These are phyloP conservation scores for Cephalophus harveyi DNA, from an alignment of 2,113 vertebrate species.

Conservation along the genomic window DNA sequence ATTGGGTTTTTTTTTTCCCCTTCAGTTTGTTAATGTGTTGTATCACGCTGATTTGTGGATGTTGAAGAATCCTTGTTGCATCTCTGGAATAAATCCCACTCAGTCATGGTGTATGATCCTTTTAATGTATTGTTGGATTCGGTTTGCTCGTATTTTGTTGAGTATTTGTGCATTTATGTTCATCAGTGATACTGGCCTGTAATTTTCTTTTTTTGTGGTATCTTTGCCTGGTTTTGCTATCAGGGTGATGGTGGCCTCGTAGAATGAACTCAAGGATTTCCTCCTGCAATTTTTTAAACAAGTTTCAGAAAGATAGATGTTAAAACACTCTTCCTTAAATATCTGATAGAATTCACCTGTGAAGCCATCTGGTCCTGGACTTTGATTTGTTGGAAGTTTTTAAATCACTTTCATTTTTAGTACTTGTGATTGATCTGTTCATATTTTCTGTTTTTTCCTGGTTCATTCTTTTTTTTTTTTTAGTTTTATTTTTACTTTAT, in stretches of 20 bases:
- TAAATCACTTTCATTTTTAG: not conserved
- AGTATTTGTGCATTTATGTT: not conserved
- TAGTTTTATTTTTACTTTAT: too few relatives aligned
- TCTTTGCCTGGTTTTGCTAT: not conserved
- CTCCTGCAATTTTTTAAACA: not conserved
- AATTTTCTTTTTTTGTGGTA: not conserved
- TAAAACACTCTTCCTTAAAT: not conserved
- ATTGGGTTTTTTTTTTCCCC: accelerated
- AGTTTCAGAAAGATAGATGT: not conserved
- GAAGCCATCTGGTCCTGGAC: not conserved
- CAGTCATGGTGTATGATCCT: not conserved
- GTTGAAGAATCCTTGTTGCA: not conserved
- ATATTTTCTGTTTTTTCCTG: not conserved
- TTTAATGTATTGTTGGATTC: not conserved
- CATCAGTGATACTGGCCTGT: not conserved
- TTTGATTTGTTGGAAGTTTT: not conserved
- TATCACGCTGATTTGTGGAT: not conserved
- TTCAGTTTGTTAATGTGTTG: not conserved
- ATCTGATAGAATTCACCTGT: not conserved
- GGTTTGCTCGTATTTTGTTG: not conserved
- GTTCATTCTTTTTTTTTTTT: too few relatives aligned
- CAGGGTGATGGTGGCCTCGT: not conserved
- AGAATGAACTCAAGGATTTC: not conserved
- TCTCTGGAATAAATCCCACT: not conserved
- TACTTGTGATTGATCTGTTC: not conserved